Conservation (phyloP, 2,888 invertebrate genomes). For the Diarsia brunnea region DNA sequence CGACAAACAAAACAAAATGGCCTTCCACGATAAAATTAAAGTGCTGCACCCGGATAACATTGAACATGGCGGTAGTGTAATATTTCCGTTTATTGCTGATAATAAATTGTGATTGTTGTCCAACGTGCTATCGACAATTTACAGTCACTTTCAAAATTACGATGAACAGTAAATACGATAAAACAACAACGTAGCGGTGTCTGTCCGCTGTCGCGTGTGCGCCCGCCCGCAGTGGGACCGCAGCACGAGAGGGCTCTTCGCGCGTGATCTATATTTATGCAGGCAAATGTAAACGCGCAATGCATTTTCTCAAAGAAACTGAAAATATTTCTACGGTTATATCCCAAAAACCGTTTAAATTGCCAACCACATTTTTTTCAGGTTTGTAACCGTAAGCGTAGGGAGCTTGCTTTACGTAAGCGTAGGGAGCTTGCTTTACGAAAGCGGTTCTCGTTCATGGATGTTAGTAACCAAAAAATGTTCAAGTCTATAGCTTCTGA, state of each 20-base stretch:
- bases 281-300: not conserved
- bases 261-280: not conserved
- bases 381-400: not conserved
- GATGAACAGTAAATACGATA: not conserved
- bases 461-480: not conserved
- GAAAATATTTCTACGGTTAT: not conserved
- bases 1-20: conserved; percentile 30
- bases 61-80: conserved; percentile 9
- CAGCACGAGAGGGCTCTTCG: not conserved
- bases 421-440: not conserved
- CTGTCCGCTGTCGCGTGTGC: not conserved
- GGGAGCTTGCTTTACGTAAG: not conserved
- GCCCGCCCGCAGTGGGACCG: not conserved
- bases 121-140: conserved; percentile 23
- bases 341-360: not conserved
- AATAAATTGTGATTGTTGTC: conserved; percentile 31
- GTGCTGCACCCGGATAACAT: conserved; percentile 35
- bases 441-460: not conserved
- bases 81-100: conserved; percentile 35
- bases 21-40: conserved; percentile 33
- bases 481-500: not conserved
- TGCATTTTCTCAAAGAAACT: not conserved
- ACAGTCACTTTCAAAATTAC: not conserved
- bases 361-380: not conserved
- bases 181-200: too few species aligned